Conservation (phyloP, 2,888 invertebrate genomes). For the Nebria brevicollis region DNA sequence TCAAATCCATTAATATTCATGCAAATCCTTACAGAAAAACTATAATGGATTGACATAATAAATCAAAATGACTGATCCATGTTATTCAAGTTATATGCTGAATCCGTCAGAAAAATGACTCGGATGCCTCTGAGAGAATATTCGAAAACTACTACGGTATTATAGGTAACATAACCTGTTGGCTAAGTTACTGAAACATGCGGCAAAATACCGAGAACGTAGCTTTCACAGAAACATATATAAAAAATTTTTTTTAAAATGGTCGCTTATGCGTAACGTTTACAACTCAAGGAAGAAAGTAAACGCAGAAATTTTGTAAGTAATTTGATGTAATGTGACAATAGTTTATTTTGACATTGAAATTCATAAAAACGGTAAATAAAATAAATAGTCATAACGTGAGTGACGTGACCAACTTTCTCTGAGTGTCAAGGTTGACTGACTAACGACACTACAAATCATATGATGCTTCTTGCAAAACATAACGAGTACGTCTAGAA, state of each 20-base stretch:
- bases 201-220: too few species aligned
- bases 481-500: too few species aligned
- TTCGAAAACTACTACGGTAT: too few species aligned
- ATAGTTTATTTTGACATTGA: conserved; percentile 40
- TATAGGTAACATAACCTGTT: too few species aligned
- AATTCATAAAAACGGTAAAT: conserved; percentile 20
- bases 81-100: too few species aligned
- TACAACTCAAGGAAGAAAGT: conserved; percentile 30
- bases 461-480: background rate
- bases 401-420: conserved; percentile 24
- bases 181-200: too few species aligned
- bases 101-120: too few species aligned
- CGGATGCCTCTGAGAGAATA: too few species aligned
- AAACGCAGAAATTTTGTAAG: background rate
- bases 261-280: conserved; percentile 10
- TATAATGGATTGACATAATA: too few species aligned
- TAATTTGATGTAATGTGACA: conserved; percentile 34
- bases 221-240: background rate
- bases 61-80: too few species aligned
- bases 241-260: conserved; percentile 5
- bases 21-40: too few species aligned
- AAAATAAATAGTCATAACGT: conserved; percentile 20
- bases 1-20: too few species aligned
- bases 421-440: conserved; percentile 40
- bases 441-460: conserved; percentile 22